Evolutionary conservation across 2,888 invertebrate genomes (phyloP), one percentile per base, ranked within the genome.

Genomic region (Caenorhabditis sulstoni): DNA sequence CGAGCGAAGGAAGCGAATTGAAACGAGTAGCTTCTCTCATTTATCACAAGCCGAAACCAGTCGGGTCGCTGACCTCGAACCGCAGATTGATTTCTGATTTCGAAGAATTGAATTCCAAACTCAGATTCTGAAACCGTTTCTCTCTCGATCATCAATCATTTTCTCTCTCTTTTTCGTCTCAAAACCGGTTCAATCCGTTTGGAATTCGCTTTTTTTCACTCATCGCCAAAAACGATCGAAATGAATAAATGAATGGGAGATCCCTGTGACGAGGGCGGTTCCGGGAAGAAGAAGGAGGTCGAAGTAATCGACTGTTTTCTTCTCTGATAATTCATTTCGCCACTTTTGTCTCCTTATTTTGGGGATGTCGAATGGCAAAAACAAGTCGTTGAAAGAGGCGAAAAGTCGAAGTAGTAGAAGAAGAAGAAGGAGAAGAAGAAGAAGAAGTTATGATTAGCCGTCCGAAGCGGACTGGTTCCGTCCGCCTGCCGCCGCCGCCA

Each of bases 361-460:
- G 29, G 29, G 14, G 9, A 49, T 5, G 22, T 18, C 20, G 16
- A 18, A 52, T 52, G 52, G 53, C 53, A 35, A 53, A 52, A 53
- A 53, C 53, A 53, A 35, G 53, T 53, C 53, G 53, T 53, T 29
- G 50, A 62, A 64, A 47, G 41, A 39, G 57, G 49, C 47, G 57
- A 57, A 41, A 64, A 62, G 14, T 44, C 37, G 11, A 49, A 18
- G 41, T 55, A 18, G 41, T 55, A 44, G 41, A 68, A 59, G 50
- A 53, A 61, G 41, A 35, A 18, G 49, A 49, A 62, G 47, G 23
- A 52, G 45, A 55, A 49, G 47, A 67, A 70, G 41, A 20, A 14
- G 44, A 50, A 73, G 50, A 64, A 71, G 57, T 64, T 73, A 64
- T 73, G 64, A 73, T 73, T 64, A 52, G 64, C 71, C 47, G 53